phyloP scores from a whole-genome alignment of 2,797 vertebrate species.

The Leontocebus nigricollis region DNA sequence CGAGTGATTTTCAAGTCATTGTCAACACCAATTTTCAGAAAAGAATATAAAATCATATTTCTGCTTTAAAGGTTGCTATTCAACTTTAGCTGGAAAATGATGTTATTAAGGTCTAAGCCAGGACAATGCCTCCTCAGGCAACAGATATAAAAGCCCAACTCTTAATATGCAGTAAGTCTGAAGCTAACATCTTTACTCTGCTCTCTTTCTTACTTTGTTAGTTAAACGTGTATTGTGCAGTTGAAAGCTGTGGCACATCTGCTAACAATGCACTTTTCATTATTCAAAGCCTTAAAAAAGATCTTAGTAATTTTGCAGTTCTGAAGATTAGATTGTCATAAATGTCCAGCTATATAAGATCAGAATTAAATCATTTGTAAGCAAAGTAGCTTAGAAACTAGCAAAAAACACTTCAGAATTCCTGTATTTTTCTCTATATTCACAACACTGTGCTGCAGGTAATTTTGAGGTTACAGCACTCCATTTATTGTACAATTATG shows the following conservation, averaged over 20 bases:
- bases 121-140: constrained; percentile 32
- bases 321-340: constrained; percentile 77
- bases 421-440: constrained; percentile 77
- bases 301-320: constrained; percentile 69
- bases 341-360: constrained; percentile 71
- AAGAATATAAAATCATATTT: constrained; percentile 32
- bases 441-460: constrained; percentile 69
- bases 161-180: background rate
- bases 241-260: constrained; percentile 62
- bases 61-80: constrained; percentile 12
- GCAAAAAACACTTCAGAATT: constrained; percentile 75
- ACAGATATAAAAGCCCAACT: background rate
- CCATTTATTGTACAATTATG: constrained; percentile 86
- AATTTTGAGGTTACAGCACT: constrained; percentile 82
- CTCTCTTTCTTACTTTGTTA: constrained; percentile 38
- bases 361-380: constrained; percentile 80
- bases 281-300: constrained; percentile 68
- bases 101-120: background rate
- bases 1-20: constrained; percentile 45
- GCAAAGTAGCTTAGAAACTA: constrained; percentile 74
- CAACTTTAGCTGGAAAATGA: constrained; percentile 51
- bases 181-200: background rate
- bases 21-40: constrained; percentile 50
- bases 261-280: constrained; percentile 66
- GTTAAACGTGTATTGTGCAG: background rate